Evolutionary conservation across 2,113 vertebrate genomes (phyloP).

Genomic region (Rutilus rutilus): DNA sequence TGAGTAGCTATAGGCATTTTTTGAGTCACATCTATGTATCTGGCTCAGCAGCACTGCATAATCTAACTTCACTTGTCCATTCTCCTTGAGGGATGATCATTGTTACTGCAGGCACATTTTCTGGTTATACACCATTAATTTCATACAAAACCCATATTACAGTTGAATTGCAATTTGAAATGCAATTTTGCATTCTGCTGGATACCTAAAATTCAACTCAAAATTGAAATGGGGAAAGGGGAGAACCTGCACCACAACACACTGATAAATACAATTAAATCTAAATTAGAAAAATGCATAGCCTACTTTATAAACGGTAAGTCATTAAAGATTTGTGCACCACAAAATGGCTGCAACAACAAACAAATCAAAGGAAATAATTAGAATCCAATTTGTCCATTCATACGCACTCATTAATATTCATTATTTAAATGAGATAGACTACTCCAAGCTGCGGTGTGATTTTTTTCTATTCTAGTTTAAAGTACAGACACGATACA

Average conservation of each 20-base stretch:
- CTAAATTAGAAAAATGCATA: not conserved
- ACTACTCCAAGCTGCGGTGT: not conserved
- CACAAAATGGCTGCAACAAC: conserved; percentile 4
- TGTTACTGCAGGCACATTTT: not conserved
- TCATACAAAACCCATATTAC: not conserved
- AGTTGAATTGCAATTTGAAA: too few relatives aligned
- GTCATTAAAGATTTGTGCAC: not conserved
- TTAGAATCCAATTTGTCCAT: not conserved
- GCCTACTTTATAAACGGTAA: not conserved
- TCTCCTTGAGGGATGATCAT: not conserved
- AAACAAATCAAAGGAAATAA: conserved; percentile 13
- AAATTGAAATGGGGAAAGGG: too few relatives aligned
- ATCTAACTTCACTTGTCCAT: not conserved
- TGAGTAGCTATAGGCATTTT: not conserved
- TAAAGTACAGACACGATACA: not conserved
- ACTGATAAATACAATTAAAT: not conserved
- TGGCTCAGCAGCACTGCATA: not conserved
- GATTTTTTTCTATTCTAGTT: not conserved
- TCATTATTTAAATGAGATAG: not conserved
- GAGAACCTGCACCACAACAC: not conserved
- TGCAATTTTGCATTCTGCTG: not conserved
- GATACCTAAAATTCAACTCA: not conserved
- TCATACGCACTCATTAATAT: conserved; percentile 1
- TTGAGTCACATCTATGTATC: conserved; percentile 3
- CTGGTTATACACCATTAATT: not conserved